Evolutionary conservation across 2,113 vertebrate genomes (phyloP), one percentile per base, ranked within the genome.

Genomic region (Pandion haliaetus): DNA sequence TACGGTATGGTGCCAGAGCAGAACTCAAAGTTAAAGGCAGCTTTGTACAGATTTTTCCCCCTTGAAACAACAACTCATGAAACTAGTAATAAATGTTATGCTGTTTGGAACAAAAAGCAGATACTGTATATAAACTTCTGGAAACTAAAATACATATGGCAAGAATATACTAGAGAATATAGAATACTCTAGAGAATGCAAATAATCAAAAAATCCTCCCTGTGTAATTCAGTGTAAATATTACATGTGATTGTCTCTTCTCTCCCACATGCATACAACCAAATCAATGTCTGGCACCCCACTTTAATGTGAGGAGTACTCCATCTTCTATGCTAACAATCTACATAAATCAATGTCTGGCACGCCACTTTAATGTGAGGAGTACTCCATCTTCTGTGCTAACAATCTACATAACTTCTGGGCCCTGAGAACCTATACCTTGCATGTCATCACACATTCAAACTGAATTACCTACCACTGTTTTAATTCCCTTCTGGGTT

Each of bases 91-190:
- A 87, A 94, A 86, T 31, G 55, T 73, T 87, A 49, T 16, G 74
- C 80, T 91, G 63, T 87, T 96, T 96, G 93, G 87, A 86, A 95
- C 0, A 4, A 80, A 93, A 90, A 92, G 58, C 57, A 91, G 88
- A 84, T 88, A 82, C 83, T 66, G 63, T 90, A 91, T 89, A 92
- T 59, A 96, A 96, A 96, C 69, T 88, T 73, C 77, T 82, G 82
- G 91, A 94, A 95, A 71, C 24, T 44, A 90, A 95, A 90, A 90
- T 42, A 76, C 85, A 95, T 42, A 87, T 80, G 87, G 87, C 62
- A 95, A 69, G 81, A 93, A 59, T 17, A 61, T 5, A 3, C 59
- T 63, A 40, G 19, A 59, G 71, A 90, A 91, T 25, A 72, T 6
- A 66, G 57, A 78, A 82, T 38, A 72, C 86, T 73, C 58, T 42